Evolutionary conservation across 2,113 vertebrate species (phyloP).

Genomic region (Scatophagus argus): DNA sequence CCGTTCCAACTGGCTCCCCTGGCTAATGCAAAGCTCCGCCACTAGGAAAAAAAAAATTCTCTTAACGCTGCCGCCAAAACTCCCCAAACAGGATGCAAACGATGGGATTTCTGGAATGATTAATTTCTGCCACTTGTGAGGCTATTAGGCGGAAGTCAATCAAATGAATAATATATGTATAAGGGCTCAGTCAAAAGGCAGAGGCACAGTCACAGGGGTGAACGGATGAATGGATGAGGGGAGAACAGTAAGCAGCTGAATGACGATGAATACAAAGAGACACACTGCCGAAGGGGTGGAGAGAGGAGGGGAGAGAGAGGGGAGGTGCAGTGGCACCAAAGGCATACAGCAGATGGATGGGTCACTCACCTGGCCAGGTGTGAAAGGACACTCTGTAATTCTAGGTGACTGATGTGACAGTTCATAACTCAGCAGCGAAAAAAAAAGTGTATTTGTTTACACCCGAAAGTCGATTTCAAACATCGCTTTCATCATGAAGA

Average conservation of each 20-base stretch:
- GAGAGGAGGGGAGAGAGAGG: conserved; percentile 1
- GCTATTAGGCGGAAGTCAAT: conserved; percentile 76
- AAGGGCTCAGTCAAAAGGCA: conserved; percentile 57
- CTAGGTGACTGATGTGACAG: conserved; percentile 47
- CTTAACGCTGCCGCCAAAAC: conserved; percentile 23
- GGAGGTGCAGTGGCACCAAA: neutral
- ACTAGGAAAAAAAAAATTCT: neutral
- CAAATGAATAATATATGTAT: conserved; percentile 78
- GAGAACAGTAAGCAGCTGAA: conserved; percentile 64
- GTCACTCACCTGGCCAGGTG: conserved; percentile 41
- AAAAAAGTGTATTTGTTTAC: conserved; percentile 50
- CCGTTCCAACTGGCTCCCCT: conserved; percentile 30
- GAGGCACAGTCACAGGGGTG: conserved; percentile 30
- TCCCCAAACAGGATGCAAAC: conserved; percentile 53
- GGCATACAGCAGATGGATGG: conserved; percentile 42
- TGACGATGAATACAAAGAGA: conserved; percentile 56
- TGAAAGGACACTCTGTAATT: conserved; percentile 36
- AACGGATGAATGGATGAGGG: conserved; percentile 43
- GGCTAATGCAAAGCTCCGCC: conserved; percentile 11
- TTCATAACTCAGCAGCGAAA: conserved; percentile 42
- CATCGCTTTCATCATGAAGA: conserved; percentile 56
- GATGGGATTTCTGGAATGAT: conserved; percentile 70
- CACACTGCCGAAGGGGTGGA: neutral
- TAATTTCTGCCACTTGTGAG: conserved; percentile 74
- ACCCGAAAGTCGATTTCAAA: conserved; percentile 47